Evolutionary conservation across 2,888 invertebrate genomes (phyloP).

Genomic region (Arrhopalites spinosus): DNA sequence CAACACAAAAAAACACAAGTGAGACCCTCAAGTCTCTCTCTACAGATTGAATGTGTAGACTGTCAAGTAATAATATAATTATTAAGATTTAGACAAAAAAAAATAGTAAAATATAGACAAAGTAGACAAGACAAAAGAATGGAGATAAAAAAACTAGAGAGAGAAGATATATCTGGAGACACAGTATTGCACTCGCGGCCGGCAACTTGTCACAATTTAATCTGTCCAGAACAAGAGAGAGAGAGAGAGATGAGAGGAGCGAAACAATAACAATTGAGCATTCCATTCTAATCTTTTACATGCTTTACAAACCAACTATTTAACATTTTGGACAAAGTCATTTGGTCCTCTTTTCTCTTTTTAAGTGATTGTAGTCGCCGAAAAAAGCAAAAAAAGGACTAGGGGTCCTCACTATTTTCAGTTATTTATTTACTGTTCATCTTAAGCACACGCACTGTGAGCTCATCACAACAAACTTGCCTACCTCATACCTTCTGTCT

Average conservation of each 20-base stretch:
- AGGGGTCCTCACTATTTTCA: conserved; percentile 15
- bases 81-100: not conserved
- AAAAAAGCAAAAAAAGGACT: not conserved
- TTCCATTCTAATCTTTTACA: conserved; percentile 31
- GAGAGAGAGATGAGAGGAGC: not conserved
- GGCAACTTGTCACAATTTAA: conserved; percentile 18
- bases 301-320: conserved; percentile 16
- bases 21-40: not conserved
- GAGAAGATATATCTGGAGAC: not conserved
- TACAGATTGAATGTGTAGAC: not conserved
- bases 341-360: conserved; percentile 10
- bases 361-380: conserved; percentile 21
- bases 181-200: conserved; percentile 17
- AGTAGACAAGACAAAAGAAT: conserved; percentile 9
- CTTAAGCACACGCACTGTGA: not conserved
- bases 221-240: conserved; percentile 11
- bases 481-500: no score
- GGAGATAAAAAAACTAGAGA: not conserved
- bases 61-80: conserved; percentile 11
- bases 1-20: not conserved
- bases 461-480: not conserved
- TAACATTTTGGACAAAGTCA: conserved; percentile 21
- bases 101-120: not conserved
- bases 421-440: conserved; percentile 10
- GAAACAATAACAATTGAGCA: conserved; percentile 23